These are phyloP conservation scores for Clavelina lepadiformis DNA, from an alignment of 23 tunicate species.

Conservation along the genomic window DNA sequence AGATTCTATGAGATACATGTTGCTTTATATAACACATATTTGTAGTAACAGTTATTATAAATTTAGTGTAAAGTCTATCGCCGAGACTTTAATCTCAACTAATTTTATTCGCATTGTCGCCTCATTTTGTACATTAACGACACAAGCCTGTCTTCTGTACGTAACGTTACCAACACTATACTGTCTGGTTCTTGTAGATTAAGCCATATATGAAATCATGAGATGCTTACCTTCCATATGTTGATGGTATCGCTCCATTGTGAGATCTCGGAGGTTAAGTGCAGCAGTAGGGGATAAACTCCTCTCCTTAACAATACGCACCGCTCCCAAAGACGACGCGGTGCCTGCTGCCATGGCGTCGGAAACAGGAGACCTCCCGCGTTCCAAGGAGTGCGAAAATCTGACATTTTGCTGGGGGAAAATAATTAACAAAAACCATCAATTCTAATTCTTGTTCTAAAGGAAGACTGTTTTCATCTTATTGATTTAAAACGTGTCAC, in stretches of 20 bases:
- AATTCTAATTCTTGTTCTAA: neutral
- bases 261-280: slow-evolving; percentile 85
- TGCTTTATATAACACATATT: too few species aligned
- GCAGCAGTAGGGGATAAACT: slow-evolving; percentile 82
- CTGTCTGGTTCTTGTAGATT: too few species aligned
- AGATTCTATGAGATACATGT: too few species aligned
- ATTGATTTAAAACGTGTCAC: neutral
- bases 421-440: neutral
- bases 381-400: slow-evolving; percentile 43
- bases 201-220: neutral
- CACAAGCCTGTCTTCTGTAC: too few species aligned
- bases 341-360: slow-evolving; percentile 83
- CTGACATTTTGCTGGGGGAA: slow-evolving; percentile 45
- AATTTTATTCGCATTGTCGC: too few species aligned
- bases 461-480: neutral
- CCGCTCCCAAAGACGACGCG: slow-evolving; percentile 84
- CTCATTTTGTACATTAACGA: too few species aligned
- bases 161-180: too few species aligned
- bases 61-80: too few species aligned
- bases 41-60: too few species aligned
- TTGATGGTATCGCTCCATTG: slow-evolving; percentile 90
- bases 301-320: slow-evolving; percentile 44
- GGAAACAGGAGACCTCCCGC: slow-evolving; percentile 56
- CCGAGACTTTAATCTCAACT: too few species aligned
- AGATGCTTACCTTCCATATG: slow-evolving; percentile 54